phyloP scores from a whole-genome alignment of 2,113 vertebrate species.

The Puma concolor region DNA sequence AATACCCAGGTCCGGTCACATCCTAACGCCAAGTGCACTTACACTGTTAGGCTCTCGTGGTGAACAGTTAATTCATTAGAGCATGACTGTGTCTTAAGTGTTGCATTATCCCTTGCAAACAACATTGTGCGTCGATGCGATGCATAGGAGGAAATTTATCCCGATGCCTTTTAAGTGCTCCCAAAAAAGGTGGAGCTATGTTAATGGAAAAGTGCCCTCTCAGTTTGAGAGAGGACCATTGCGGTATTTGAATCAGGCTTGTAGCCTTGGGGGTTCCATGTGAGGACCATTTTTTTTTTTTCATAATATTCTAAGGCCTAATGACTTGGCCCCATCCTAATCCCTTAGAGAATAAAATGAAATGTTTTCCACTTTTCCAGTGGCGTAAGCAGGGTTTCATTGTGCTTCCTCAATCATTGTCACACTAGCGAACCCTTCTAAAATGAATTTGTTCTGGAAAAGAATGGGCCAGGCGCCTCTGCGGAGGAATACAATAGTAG shows the following conservation, averaged over 20 bases:
- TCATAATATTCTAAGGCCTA: background rate
- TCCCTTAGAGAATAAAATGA: constrained; percentile 37
- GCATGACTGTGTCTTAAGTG: background rate
- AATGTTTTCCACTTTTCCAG: background rate
- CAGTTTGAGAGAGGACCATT: background rate
- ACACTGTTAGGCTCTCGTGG: background rate
- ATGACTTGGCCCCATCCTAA: background rate
- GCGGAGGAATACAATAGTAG: constrained; percentile 37
- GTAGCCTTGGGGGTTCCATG: background rate
- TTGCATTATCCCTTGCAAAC: background rate
- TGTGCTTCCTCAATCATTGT: background rate
- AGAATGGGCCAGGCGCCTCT: background rate
- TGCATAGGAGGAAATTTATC: background rate
- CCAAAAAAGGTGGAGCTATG: background rate
- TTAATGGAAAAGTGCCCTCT: background rate
- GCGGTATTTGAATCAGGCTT: background rate
- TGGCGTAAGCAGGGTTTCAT: constrained; percentile 33
- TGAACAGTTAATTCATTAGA: background rate
- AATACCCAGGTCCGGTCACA: fast-evolving
- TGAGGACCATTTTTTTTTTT: background rate
- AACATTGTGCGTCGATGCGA: background rate
- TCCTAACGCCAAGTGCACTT: background rate
- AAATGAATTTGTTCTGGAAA: constrained; percentile 58
- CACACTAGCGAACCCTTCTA: constrained; percentile 3
- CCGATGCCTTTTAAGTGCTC: background rate